Evolutionary conservation across 2,113 vertebrate species (phyloP).

Genomic region (Zosterops hypoxanthus): DNA sequence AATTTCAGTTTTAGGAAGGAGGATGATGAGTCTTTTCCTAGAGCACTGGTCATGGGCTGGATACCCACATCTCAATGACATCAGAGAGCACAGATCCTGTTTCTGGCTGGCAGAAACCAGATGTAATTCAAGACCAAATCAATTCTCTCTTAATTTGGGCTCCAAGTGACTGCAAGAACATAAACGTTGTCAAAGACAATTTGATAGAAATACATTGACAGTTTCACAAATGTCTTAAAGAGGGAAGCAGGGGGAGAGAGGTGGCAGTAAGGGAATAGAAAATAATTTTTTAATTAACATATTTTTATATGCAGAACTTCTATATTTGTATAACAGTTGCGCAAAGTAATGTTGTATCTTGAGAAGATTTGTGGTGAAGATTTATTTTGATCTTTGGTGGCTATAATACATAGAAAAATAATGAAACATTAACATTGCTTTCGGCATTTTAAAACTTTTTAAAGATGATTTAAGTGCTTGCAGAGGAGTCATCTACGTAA

Average conservation of each 20-base stretch:
- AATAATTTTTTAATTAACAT: background rate
- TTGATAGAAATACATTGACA: background rate
- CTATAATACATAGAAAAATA: background rate
- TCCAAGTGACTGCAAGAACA: background rate
- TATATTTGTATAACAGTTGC: background rate
- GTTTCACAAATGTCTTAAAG: background rate
- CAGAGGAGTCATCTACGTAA: background rate
- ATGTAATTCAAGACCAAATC: background rate
- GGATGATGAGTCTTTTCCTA: background rate
- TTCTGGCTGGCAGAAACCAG: background rate
- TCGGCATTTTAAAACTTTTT: background rate
- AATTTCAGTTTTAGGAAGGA: background rate
- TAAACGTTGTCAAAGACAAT: background rate
- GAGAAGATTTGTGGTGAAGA: background rate
- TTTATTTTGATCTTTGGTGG: background rate
- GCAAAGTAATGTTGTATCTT: background rate
- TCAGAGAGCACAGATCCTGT: background rate
- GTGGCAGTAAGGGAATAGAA: background rate
- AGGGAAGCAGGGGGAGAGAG: background rate
- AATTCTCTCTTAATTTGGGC: background rate
- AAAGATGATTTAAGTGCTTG: background rate
- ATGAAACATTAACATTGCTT: background rate
- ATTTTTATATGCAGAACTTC: background rate
- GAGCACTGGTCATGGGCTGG: fast-evolving
- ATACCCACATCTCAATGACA: background rate